These are phyloP conservation scores for Melieria omissa DNA, from an alignment of 2,888 invertebrate species.

Conservation along the genomic window DNA sequence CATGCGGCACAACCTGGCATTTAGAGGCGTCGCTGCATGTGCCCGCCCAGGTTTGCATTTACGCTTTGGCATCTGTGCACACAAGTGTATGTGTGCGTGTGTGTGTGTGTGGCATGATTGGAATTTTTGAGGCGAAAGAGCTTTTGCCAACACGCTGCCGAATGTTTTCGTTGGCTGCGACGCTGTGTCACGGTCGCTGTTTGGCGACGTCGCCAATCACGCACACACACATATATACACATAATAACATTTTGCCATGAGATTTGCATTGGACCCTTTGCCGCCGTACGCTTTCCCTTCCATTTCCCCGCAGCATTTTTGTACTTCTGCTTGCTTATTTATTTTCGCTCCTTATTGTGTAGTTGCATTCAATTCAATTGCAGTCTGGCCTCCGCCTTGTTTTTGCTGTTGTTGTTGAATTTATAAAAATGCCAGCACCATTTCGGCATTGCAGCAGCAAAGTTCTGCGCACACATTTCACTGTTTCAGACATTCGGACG, in stretches of 20 bases:
- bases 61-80: background rate
- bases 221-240: no score
- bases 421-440: background rate
- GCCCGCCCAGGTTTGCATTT: no score
- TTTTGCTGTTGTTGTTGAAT: slow-evolving; percentile 6
- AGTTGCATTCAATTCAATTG: slow-evolving; percentile 17
- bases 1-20: background rate
- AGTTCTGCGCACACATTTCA: background rate
- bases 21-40: no score
- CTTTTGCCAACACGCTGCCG: no score
- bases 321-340: no score
- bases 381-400: background rate
- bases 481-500: slow-evolving; percentile 19
- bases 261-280: slow-evolving; percentile 13
- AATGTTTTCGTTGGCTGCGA: background rate
- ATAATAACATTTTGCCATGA: background rate
- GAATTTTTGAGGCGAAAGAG: no score
- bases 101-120: background rate
- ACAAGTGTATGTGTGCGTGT: background rate
- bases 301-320: no score
- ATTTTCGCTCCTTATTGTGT: no score
- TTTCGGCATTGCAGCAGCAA: background rate
- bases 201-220: slow-evolving; percentile 8
- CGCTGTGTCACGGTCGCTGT: slow-evolving; percentile 1
- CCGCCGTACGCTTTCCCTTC: no score